Evolutionary conservation across 1,140 invertebrate species (phyloP), one percentile per base, ranked within the genome.

Genomic region (Hirudo medicinalis): DNA sequence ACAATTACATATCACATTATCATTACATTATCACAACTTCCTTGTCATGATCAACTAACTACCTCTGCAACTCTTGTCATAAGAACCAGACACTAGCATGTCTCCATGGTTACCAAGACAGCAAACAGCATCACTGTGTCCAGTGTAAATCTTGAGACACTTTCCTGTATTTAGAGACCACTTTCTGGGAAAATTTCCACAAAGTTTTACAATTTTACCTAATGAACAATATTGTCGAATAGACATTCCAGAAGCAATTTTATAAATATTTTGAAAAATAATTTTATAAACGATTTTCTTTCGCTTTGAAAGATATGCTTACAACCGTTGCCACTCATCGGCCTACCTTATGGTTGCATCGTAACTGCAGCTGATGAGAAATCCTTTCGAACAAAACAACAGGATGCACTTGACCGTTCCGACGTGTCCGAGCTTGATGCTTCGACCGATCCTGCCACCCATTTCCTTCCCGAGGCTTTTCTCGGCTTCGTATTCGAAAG

Each of bases 11-110:
- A 36, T 6, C n/a, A n/a, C n/a, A n/a, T n/a, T n/a, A n/a, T n/a
- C n/a, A n/a, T n/a, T n/a, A 63, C 3, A 32, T 63, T 27, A 32
- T 32, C 11, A 27, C 19, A 11, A 63, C 13, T 4, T 27, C 3
- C 17, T 60, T 60, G n/a, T 32, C 25, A 27, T 15, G 25, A 19
- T n/a, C 32, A 36, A 36, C 6, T 36, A 3, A 36, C 67, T 76
- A 82, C 81, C 76, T 80, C 80, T 81, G 75, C 79, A 79, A 60
- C 75, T 76, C 20, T 76, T 77, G 74, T 82, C 81, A 67, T 79
- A 79, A 20, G 79, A 75, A 9, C 80, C 80, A 9, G 80, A 79
- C 9, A 77, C 77, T 40, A 81, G 54, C 17, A 76, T 67, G 63
- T 82, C 75, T 19, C 74, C 76, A 54, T 74, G 67, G 5, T 80